Percentiles rank a stretch among this genome's conserved stretches.
Evolutionary conservation across 2,797 vertebrate species (phyloP).

Genomic region (Rhinella marina): DNA sequence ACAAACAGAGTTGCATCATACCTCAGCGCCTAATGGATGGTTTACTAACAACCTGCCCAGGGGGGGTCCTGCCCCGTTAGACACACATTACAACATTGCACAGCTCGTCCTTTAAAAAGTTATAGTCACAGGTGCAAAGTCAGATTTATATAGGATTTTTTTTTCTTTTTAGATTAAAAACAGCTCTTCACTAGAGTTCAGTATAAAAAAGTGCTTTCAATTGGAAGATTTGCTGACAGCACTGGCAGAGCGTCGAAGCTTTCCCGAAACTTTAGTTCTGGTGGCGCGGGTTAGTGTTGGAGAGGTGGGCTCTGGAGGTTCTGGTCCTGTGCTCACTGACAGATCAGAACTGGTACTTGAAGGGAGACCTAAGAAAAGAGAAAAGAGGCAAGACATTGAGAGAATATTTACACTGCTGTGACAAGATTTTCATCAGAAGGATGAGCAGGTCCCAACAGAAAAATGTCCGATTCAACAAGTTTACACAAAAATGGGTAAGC

Average conservation of each 20-base stretch:
- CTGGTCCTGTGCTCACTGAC: conserved; percentile 52
- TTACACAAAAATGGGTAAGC: neutral
- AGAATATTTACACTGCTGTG: neutral
- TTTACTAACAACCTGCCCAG: conserved; percentile 43
- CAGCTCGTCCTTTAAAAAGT: neutral
- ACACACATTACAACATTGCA: conserved; percentile 53
- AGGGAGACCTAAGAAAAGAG: conserved; percentile 80
- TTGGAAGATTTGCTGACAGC: conserved; percentile 82
- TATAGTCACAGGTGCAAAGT: neutral
- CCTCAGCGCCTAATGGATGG: conserved; percentile 47
- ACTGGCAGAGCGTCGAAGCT: conserved; percentile 78
- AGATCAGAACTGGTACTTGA: conserved; percentile 77
- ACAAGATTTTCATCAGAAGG: neutral
- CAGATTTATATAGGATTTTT: neutral
- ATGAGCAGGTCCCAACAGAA: conserved; percentile 13
- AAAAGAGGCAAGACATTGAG: conserved; percentile 19
- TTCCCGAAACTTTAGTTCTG: conserved; percentile 77
- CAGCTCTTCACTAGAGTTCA: neutral
- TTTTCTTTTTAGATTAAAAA: neutral
- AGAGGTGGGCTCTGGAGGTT: conserved; percentile 73
- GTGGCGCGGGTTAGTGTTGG: conserved; percentile 75
- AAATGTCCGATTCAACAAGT: neutral
- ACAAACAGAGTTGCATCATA: conserved; percentile 53
- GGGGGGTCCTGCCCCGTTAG: conserved; percentile 56
- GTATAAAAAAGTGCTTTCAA: conserved; percentile 65